Base-by-base conservation (phyloP, 2,797 vertebrate genomes). In the Lithobates pipiens region DNA sequence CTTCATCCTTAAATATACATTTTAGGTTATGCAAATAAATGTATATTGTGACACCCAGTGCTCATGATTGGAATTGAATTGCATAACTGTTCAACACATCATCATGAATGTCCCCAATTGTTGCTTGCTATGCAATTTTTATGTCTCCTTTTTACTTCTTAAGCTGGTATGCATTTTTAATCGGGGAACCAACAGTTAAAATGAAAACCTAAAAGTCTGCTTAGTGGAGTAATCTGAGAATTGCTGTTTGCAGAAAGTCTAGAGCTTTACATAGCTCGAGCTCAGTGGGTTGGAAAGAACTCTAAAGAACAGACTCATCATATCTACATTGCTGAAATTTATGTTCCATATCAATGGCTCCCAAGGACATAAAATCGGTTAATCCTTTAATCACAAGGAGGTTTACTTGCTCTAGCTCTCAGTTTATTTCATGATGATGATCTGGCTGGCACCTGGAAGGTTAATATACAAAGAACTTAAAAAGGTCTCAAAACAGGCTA, bases 191-290 rank as follows among this genome's bases (percentile, higher is more conserved):
- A 80, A 80, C 46, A 72, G 78, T 80, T 80, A 80, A 80, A 80
- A 57, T 23, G 6, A 3, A 71, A 70, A 32, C 29, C 23, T 80
- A 57, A 54, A 18, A 74, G 70, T 63, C 32, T 73, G 61, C 57
- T 74, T 54, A 63, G 23, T 65, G 32, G 23, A 61, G 76, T 79
- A 73, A 78, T 79, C 50, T 65, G 76, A 85, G 83, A 79, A 32
- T 72, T 79, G 68, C 39, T 85, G 76, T 85, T 79, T 85, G 83
- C 76, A 65, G 68, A 85, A 79, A 65, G 76, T 85, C 83, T 85
- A 79, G 68, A 57, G 18, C 63, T 78, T 78, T 61, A 85, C 83
- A 85, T 85, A 85, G 36, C 83, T 85, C 13, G 32, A 50, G 72
- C 50, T 78, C 83, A 85, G 76, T 84, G 80, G 69, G 54, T 63